Evolutionary conservation across 1,140 invertebrate species (phyloP).

Genomic region (Pseudomyrmex concolor): DNA sequence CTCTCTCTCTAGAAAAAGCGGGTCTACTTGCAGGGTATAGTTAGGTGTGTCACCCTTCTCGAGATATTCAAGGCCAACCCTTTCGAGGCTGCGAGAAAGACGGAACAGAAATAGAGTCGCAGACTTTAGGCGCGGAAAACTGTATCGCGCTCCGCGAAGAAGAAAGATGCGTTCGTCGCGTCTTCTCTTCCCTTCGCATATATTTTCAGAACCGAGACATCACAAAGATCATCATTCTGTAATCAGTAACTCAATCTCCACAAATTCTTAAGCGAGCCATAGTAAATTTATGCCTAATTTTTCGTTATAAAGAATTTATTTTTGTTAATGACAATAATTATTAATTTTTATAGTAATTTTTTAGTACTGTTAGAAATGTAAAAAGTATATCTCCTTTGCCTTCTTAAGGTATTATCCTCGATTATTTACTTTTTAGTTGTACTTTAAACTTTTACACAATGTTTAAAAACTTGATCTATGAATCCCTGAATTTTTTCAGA

Average conservation of each 20-base stretch:
- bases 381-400: no score
- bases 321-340: no score
- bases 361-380: no score
- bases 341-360: no score
- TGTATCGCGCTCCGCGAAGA: not conserved
- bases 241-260: conserved; percentile 10
- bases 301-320: no score
- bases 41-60: conserved; percentile 1
- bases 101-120: conserved; percentile 30
- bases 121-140: not conserved
- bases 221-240: conserved; percentile 32
- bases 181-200: not conserved
- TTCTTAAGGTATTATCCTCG: no score
- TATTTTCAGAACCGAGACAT: conserved; percentile 12
- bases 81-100: conserved; percentile 6
- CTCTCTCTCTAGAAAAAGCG: not conserved
- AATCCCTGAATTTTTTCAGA: no score
- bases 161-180: not conserved
- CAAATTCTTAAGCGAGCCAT: not conserved
- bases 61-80: conserved; percentile 44
- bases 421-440: no score
- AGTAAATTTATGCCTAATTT: no score
- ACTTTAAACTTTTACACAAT: no score
- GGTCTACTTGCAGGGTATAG: not conserved
- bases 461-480: no score